Evolutionary conservation across 2,888 invertebrate species (phyloP).

Genomic region (Trichacis sp.): DNA sequence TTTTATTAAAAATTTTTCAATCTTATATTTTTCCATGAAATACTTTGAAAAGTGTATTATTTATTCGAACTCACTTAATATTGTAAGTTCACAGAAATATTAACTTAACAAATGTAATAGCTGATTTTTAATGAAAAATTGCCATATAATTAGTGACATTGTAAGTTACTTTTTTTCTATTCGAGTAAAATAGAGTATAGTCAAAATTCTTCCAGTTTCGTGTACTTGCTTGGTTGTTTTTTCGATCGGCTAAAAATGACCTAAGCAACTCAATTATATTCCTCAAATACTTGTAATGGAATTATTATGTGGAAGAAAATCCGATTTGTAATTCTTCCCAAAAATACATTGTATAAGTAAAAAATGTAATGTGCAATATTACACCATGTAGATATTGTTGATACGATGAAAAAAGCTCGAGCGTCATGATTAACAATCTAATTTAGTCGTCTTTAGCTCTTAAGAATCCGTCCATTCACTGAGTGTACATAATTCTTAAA

Average conservation of each 20-base stretch:
- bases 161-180: not conserved
- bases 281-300: too few relatives aligned
- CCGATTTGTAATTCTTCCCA: too few relatives aligned
- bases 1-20: too few relatives aligned
- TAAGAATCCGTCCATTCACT: conserved; percentile 2
- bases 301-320: too few relatives aligned
- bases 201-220: not conserved
- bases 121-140: not conserved
- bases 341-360: not conserved
- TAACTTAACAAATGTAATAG: too few relatives aligned
- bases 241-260: not conserved
- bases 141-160: conserved; percentile 1
- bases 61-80: too few relatives aligned
- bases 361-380: conserved; percentile 1
- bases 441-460: not conserved
- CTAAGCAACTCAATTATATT: conserved; percentile 2
- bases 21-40: too few relatives aligned
- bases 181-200: not conserved
- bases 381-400: not conserved
- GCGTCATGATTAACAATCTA: not conserved
- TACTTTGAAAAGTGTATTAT: too few relatives aligned
- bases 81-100: too few relatives aligned
- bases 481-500: not conserved
- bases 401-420: not conserved
- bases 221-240: conserved; percentile 3